A percentile compares a stretch with the other conserved stretches of the same genome.
phyloP scores from a whole-genome alignment of 2,797 vertebrate genomes.

The Okamejei kenojei region DNA sequence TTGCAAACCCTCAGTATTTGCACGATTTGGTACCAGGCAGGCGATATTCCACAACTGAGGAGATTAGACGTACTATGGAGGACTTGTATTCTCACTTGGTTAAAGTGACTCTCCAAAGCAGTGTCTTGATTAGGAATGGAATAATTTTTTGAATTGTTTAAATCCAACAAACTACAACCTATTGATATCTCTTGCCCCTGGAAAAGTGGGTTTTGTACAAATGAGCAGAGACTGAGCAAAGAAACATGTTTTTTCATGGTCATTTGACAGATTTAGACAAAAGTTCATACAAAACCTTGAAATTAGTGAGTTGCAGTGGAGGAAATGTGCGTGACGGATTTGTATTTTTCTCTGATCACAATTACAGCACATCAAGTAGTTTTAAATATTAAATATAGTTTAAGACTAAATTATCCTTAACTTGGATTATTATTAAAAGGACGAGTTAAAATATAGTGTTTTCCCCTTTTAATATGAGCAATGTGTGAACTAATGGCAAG shows the following conservation, averaged over 20 bases:
- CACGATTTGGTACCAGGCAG: too few species aligned
- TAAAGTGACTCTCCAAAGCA: not conserved
- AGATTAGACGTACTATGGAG: not conserved
- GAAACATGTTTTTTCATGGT: not conserved
- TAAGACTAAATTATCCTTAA: not conserved
- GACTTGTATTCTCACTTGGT: not conserved
- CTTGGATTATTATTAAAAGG: not conserved
- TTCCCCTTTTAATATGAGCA: not conserved
- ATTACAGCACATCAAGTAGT: too few species aligned
- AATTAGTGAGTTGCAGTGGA: not conserved
- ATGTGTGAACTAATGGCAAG: slow-evolving; percentile 43
- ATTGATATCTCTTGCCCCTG: not conserved
- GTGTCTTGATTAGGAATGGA: not conserved
- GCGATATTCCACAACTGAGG: too few species aligned
- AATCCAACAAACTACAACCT: not conserved
- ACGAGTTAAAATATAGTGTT: not conserved
- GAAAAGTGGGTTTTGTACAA: not conserved
- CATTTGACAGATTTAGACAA: not conserved
- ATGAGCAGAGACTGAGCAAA: not conserved
- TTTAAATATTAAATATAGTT: not conserved
- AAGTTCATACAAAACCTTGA: not conserved
- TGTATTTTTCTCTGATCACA: not conserved
- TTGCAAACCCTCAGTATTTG: not conserved
- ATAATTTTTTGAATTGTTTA: not conserved
- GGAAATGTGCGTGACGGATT: not conserved